Evolutionary conservation across 2,113 vertebrate species (phyloP), one percentile per base, ranked within the genome.

Genomic region (Corydoras maculifer): DNA sequence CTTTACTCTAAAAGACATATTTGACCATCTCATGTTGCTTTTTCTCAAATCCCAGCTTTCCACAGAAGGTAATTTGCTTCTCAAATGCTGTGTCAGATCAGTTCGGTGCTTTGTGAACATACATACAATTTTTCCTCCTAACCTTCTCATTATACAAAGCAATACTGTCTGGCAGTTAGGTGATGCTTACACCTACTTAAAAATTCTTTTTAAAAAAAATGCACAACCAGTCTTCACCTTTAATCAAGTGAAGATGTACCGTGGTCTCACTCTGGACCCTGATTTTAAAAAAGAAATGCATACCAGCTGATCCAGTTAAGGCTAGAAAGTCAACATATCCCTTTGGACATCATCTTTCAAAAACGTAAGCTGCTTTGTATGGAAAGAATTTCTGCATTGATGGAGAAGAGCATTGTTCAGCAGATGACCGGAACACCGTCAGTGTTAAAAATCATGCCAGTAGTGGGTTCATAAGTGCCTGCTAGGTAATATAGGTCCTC

Each of bases 401-500:
- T 3, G 18, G 43, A 53, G 5, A 65, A 73, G 29, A 50, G 30
- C 15, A 18, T 50, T 13, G 0, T 80, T 92, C 87, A 98, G 89
- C 97, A 99, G 87, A 98, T 92, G 83, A 99, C 92, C 0, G 97
- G 97, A 70, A 99, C 94, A 1, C 97, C 97, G 0, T 98, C 94
- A 0, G 96, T 97, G 86, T 94, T 98, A 88, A 97, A 98, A 85
- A 99, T 98, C 95, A 99, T 98, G 85, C 97, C 97, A 0, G 97
- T 98, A 75, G 97, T 98, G 83, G 97, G 97, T 79, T 99, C 97
- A 0, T 99, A 99, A 68, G 95, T 98, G 80, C 97, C 97, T 2
- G 96, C 97, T 81, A 98, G 91, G 90, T 99, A 98, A 91, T 98
- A 99, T 60, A 99, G 93, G 82, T 98, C 97, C 81, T 99, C 96